Base-by-base conservation (phyloP, 2,113 vertebrate species). In the Pelmatolapia mariae region DNA sequence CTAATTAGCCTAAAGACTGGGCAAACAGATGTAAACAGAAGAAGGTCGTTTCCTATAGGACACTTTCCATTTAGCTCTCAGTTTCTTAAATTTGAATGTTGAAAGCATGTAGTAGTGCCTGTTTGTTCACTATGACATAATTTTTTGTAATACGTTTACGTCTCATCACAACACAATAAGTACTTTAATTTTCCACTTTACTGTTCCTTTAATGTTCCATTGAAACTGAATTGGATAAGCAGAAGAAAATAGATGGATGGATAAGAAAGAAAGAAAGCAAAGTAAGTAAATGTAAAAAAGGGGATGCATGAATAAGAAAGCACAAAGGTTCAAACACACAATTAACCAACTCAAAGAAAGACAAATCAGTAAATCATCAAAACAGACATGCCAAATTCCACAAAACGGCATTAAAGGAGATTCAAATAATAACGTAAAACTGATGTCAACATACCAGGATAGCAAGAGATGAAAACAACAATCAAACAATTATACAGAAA, bases 1-100 rank as follows among this genome's bases (percentile, higher is more conserved):
- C 85, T 83, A 26, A 85, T 92, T 88, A 93, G 57, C 4, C 47
- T 11, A 9, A 50, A 53, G 11, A 31, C 81, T 6, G 54, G 56
- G 43, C 29, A 22, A 29, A 33, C 43, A 78, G 43, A 19, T 50
- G 43, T 31, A 50, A 6, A 31, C 6, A 45, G 68, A 22, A 78
- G 38, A 31, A 22, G 15, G 13, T 47, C 1, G 15, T 50, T 81
- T 76, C 38, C 16, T 31, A 63, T 82, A 0, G 82, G 56, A 61
- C 52, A 50, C 15, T 76, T 47, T 50, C 50, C 68, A 50, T 59
- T 83, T 40, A 79, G 36, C 16, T 76, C 43, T 31, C 24, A 11
- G 15, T 76, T 47, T 78, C 71, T 78, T 50, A 78, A 29, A n/a
- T 78, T 78, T 78, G 45, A 52, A 31, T 52, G 73, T 13, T 31